phyloP scores from a whole-genome alignment of 2,113 vertebrate genomes.

The Mormoops blainvillei region DNA sequence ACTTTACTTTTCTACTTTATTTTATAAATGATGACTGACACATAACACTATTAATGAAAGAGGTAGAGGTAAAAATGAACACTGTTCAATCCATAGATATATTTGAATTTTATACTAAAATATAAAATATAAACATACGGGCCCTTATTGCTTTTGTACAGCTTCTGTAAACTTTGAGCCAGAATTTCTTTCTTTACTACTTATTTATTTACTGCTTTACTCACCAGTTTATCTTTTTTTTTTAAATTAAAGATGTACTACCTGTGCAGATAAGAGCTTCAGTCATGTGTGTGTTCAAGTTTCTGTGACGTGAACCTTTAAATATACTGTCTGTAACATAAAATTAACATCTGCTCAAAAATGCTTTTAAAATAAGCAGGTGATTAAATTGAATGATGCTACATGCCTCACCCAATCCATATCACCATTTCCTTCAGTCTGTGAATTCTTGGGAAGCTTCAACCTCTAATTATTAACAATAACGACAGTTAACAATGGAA shows the following conservation, averaged over 20 bases:
- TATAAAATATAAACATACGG: neutral
- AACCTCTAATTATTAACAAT: neutral
- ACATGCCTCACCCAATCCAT: neutral
- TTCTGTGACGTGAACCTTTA: neutral
- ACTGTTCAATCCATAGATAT: neutral
- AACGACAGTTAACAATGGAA: neutral
- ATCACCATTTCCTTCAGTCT: neutral
- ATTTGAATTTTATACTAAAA: neutral
- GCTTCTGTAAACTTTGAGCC: neutral
- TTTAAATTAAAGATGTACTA: neutral
- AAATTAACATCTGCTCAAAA: neutral
- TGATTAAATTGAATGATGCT: neutral
- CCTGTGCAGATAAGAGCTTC: neutral
- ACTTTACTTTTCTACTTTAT: neutral
- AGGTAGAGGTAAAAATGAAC: neutral
- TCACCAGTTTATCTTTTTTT: neutral
- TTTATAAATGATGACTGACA: neutral
- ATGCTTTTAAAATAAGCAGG: neutral
- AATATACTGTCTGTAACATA: neutral
- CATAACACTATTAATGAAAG: neutral
- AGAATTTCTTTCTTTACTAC: neutral
- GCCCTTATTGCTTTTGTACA: neutral
- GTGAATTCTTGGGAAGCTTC: neutral
- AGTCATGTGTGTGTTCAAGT: neutral
- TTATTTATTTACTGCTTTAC: neutral